phyloP scores from a whole-genome alignment of 2,113 vertebrate species.

The Vulpes ferrilata region DNA sequence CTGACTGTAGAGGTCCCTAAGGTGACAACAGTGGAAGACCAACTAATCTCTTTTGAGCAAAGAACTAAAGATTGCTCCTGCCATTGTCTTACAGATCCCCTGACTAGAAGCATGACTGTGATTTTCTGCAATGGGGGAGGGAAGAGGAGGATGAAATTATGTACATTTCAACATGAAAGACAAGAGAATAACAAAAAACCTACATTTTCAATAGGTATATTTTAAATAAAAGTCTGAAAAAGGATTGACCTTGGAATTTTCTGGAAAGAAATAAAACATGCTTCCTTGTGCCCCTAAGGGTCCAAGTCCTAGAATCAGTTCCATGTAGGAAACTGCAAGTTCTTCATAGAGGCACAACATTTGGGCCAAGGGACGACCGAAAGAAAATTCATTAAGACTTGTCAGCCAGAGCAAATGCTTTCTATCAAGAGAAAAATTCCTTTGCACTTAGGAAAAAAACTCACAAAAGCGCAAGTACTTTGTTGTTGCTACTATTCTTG shows the following conservation, averaged over 20 bases:
- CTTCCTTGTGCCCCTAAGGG: too few relatives aligned
- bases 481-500: background rate
- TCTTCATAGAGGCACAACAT: background rate
- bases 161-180: background rate
- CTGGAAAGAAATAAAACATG: background rate
- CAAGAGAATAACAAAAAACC: background rate
- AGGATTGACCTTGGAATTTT: background rate
- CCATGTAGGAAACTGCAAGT: background rate
- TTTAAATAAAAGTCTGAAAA: conserved; percentile 26
- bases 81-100: background rate
- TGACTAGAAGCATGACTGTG: background rate
- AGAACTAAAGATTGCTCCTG: background rate
- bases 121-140: background rate
- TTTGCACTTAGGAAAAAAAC: background rate
- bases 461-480: background rate
- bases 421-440: background rate
- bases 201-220: background rate
- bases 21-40: background rate
- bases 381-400: background rate
- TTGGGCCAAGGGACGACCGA: background rate
- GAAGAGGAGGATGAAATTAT: background rate
- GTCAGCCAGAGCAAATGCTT: background rate
- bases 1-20: background rate
- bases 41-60: background rate
- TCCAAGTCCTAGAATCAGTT: background rate